A percentile compares a stretch with the other conserved stretches of the same genome.
These are phyloP conservation scores for Oncorhynchus tshawytscha DNA, from an alignment of 2,113 vertebrate species.

Conservation along the genomic window DNA sequence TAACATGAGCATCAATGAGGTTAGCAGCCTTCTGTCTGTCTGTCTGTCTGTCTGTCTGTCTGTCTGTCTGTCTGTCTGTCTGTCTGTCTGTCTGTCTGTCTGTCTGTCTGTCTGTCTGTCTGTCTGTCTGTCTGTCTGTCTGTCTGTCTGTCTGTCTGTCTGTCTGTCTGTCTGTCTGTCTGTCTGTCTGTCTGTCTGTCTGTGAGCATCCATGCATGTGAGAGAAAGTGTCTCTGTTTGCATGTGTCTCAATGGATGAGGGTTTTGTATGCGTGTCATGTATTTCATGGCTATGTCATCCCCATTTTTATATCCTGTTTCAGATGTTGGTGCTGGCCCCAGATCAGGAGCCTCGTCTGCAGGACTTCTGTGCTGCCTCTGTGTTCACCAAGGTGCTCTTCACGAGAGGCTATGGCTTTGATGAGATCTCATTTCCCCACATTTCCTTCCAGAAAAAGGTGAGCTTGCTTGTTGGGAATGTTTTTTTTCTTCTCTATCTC, in stretches of 20 bases:
- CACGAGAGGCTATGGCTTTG: slow-evolving; percentile 70
- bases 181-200: neutral
- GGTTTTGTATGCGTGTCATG: too few species aligned
- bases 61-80: neutral
- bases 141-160: neutral
- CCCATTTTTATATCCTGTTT: neutral
- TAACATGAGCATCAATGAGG: slow-evolving; percentile 64
- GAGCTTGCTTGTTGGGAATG: neutral
- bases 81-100: too few species aligned
- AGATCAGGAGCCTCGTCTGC: slow-evolving; percentile 30
- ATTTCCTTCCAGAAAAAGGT: slow-evolving; percentile 73
- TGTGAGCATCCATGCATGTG: neutral
- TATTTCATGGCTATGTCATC: neutral
- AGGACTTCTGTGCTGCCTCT: slow-evolving; percentile 60
- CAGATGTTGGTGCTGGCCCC: slow-evolving; percentile 40
- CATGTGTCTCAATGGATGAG: neutral
- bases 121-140: neutral
- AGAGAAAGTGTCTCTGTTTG: neutral
- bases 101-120: neutral
- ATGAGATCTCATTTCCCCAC: slow-evolving; percentile 45
- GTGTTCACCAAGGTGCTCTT: slow-evolving; percentile 70
- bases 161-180: neutral
- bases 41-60: too few species aligned
- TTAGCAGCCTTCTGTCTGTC: too few species aligned
- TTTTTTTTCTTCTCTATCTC: neutral